Conservation (phyloP, 2,888 invertebrate species). For the Cataglyphis altisquamis region DNA sequence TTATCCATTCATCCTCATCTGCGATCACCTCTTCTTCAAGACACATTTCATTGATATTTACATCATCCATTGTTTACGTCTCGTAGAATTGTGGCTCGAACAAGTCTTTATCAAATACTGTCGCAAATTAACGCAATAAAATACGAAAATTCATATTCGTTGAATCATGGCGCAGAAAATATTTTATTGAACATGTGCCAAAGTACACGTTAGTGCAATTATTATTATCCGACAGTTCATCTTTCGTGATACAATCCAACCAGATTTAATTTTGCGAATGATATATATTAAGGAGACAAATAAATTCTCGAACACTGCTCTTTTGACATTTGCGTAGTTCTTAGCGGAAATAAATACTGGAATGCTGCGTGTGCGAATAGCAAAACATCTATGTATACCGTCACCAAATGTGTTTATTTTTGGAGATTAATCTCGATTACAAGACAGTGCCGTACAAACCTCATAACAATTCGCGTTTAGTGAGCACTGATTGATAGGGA, state of each 20-base stretch:
- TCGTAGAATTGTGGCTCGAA: no score
- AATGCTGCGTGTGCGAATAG: not conserved
- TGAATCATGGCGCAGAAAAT: slow-evolving; percentile 2
- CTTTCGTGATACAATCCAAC: not conserved
- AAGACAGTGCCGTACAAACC: no score
- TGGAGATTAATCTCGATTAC: no score
- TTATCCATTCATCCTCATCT: not conserved
- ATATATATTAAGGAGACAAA: not conserved
- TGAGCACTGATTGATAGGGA: no score
- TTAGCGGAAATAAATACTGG: not conserved
- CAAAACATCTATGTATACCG: no score
- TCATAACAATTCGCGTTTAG: no score
- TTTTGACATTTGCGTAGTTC: not conserved
- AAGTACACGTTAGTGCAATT: not conserved
- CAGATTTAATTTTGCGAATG: not conserved
- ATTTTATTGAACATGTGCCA: slow-evolving; percentile 20
- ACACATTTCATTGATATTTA: slow-evolving; percentile 31
- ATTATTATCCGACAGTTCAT: not conserved
- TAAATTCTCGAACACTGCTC: not conserved
- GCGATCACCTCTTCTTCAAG: not conserved
- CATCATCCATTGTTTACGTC: slow-evolving; percentile 12
- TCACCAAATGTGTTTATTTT: no score
- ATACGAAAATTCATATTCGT: not conserved
- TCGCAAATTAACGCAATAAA: not conserved
- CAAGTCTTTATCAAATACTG: not conserved